Evolutionary conservation across 2,888 invertebrate genomes (phyloP), one percentile per base, ranked within the genome.

Genomic region (Conus canariensis): DNA sequence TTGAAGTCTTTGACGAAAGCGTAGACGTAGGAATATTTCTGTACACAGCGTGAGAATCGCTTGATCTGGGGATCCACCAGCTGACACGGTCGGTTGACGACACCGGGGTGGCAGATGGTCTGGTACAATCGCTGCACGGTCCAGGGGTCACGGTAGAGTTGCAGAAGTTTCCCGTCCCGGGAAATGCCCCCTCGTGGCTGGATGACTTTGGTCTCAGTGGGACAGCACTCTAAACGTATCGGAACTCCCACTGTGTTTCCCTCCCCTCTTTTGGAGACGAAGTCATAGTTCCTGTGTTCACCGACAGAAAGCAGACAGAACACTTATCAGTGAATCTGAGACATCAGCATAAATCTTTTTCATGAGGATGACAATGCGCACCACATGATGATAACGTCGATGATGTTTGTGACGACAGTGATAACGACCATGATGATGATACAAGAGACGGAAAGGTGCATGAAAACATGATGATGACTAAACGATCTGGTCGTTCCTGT

Each of bases 21-120:
- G 96, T 98, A 98, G 7, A 98, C 97, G 96, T 98, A 98, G 86
- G 98, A 98, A 96, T 98, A 98, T 96, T 98, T 97, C 96, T 98
- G 98, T 86, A 98, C 97, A 96, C 98, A 98, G 94, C 97, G 97
- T n/a, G 98, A 98, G 92, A 97, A 97, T 94, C 97, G 97, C 96
- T 90, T 97, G 88, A 98, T 97, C 91, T 97, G 97, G n/a, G 97
- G 97, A 96, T 98, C 98, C 94, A 98, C 97, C 96, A 98, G 98
- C 91, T 97, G 97, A 95, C 98, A 98, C 6, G 98, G 98, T 94
- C 97, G 97, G 95, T 97, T 97, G 93, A 97, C 97, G 87, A 98
- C 97, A 89, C 97, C 97, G 60, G 97, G 97, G 77, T 97, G 97
- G 96, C 98, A 98, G 67, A 98, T 98, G 90, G 98, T 97, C 97